These are phyloP conservation scores for Trogon melanurus DNA, from an alignment of 2,113 vertebrate genomes.

Conservation along the genomic window DNA sequence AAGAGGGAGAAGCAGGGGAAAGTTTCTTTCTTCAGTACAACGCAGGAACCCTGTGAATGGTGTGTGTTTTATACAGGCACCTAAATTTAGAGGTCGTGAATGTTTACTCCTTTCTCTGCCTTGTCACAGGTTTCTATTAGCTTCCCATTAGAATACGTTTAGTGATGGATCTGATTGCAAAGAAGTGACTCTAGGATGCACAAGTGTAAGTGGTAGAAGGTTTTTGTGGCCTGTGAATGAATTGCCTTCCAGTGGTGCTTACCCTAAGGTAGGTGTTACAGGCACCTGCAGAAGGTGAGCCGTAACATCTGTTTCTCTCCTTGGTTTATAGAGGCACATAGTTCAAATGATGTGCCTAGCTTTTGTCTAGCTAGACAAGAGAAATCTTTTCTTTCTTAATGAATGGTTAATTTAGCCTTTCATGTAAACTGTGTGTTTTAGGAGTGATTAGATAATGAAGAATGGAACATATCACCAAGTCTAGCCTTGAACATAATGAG, in stretches of 20 bases:
- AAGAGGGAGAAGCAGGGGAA: not conserved
- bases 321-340: not conserved
- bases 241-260: not conserved
- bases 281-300: slow-evolving; percentile 30
- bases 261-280: not conserved
- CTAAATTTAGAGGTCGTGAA: not conserved
- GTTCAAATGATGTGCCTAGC: not conserved
- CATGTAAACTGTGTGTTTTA: not conserved
- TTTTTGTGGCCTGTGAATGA: not conserved
- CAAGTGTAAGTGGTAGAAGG: not conserved
- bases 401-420: not conserved
- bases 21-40: not conserved
- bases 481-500: slow-evolving; percentile 42
- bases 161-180: not conserved
- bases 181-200: not conserved
- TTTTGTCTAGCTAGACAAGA: not conserved
- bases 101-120: not conserved
- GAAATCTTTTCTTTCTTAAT: not conserved
- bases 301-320: slow-evolving; percentile 2
- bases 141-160: not conserved
- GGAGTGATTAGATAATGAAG: not conserved
- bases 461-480: not conserved
- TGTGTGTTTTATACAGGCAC: not conserved
- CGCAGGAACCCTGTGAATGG: not conserved
- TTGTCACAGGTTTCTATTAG: not conserved